Base-by-base conservation (phyloP, 2,113 vertebrate genomes). In the Thunnus thynnus region DNA sequence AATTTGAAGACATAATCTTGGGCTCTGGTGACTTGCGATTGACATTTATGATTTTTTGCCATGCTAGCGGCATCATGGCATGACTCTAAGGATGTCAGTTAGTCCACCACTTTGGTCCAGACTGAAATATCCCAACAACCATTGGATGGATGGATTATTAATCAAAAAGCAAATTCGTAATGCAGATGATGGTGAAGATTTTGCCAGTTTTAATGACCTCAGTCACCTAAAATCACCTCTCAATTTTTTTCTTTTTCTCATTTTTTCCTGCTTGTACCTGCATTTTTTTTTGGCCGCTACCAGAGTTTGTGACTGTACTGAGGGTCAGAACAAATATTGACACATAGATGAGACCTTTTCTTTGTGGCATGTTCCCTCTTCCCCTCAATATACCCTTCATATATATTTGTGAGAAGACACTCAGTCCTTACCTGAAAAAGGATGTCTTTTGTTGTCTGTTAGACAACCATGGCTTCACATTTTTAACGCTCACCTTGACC, bases 31-130 rank as follows among this genome's bases (percentile, higher is more conserved):
- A 66, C 16, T 25, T 56, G 14, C 27, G 20, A 11, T 30, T 2
- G 44, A 36, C 22, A 13, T 70, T 60, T 52, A 6, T 76, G 54
- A 58, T 58, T 46, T 70, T 44, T 50, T 47, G 36, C 44, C 47
- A 46, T 44, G 20, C 14, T 30, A 20, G 54, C 3, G 17, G 20
- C 58, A 48, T 22, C 36, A 41, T 9, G 6, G 36, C 8, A 41
- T 41, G 3, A 4, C 22, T 70, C 11, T 16, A 18, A n/a, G 48
- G 50, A 67, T 55, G 20, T 8, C 3, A n/a, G 18, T 13, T 1
- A 3, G 11, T 54, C 6, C 10, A 25, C 5, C 9, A 16, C 47
- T 52, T 44, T 51, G 6, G 8, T 16, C 16, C 5, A n/a, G 18
- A n/a, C 65, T 52, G 32, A 8, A 16, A 52, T 14, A 32, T 52